These are phyloP conservation scores for Gila robusta DNA, from an alignment of 2,797 vertebrate genomes.

Conservation along the genomic window DNA sequence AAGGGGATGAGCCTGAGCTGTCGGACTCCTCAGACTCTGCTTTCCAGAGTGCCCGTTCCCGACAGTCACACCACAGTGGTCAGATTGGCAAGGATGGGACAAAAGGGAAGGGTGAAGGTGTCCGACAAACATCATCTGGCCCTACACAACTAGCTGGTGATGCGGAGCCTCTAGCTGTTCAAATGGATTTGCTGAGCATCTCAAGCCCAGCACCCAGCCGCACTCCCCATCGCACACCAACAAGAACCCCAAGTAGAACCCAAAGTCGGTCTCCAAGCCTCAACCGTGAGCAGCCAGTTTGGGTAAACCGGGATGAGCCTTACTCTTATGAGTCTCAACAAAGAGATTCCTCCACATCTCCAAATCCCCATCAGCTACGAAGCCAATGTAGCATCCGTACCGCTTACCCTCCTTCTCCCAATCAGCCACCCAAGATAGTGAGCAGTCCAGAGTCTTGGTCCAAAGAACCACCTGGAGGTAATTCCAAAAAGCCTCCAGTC, in stretches of 20 bases:
- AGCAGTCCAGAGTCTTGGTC: conserved; percentile 85
- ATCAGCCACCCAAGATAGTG: conserved; percentile 66
- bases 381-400: conserved; percentile 89
- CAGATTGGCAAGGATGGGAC: conserved; percentile 90
- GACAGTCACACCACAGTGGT: conserved; percentile 93
- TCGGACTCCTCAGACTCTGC: conserved; percentile 97
- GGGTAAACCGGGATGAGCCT: conserved; percentile 94
- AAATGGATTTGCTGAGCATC: conserved; percentile 95
- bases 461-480: conserved; percentile 84
- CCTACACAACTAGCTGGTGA: conserved; percentile 81
- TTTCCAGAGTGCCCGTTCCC: conserved; percentile 94
- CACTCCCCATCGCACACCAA: conserved; percentile 81
- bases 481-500: conserved; percentile 88
- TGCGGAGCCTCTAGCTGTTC: conserved; percentile 89
- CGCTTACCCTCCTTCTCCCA: conserved; percentile 78
- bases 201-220: conserved; percentile 81
- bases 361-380: conserved; percentile 85
- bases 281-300: conserved; percentile 87
- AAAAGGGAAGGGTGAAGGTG: conserved; percentile 78
- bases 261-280: conserved; percentile 92
- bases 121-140: conserved; percentile 79
- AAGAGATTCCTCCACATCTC: conserved; percentile 76
- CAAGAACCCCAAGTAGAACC: conserved; percentile 79
- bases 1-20: conserved; percentile 92
- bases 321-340: conserved; percentile 89